A percentile compares a stretch with the other conserved stretches of the same genome.
Conservation (phyloP, 2,113 vertebrate species). For the Saguinus imperator region DNA sequence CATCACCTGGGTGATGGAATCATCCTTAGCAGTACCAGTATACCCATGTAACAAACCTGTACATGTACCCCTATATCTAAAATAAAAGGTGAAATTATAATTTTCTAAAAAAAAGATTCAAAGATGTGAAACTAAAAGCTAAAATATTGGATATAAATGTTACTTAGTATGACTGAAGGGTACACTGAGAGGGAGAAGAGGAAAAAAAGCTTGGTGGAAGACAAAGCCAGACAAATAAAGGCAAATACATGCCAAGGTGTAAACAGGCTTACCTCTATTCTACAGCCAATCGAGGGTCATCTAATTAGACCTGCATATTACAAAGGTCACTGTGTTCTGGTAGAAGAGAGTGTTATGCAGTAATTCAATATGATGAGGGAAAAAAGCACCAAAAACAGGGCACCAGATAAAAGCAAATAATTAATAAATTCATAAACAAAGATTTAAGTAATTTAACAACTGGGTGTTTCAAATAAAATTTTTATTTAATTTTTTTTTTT, state of each 20-base stretch:
- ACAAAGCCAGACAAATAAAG: not conserved
- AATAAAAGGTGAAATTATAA: no score
- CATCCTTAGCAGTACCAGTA: no score
- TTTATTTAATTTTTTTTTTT: no score
- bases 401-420: not conserved
- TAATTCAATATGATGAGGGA: not conserved
- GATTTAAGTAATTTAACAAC: not conserved
- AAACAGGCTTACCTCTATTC: not conserved
- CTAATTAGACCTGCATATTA: not conserved
- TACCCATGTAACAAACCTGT: no score
- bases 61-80: no score
- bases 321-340: not conserved
- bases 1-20: no score
- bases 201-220: not conserved
- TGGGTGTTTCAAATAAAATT: not conserved
- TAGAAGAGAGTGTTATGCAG: not conserved
- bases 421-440: not conserved
- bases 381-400: not conserved
- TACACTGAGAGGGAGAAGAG: not conserved
- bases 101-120: not conserved
- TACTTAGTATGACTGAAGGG: not conserved
- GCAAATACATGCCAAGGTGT: not conserved
- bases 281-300: not conserved
- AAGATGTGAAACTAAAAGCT: not conserved
- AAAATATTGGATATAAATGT: not conserved